Conservation (phyloP, 1,140 invertebrate species). For the Philopotamus ludificatus region DNA sequence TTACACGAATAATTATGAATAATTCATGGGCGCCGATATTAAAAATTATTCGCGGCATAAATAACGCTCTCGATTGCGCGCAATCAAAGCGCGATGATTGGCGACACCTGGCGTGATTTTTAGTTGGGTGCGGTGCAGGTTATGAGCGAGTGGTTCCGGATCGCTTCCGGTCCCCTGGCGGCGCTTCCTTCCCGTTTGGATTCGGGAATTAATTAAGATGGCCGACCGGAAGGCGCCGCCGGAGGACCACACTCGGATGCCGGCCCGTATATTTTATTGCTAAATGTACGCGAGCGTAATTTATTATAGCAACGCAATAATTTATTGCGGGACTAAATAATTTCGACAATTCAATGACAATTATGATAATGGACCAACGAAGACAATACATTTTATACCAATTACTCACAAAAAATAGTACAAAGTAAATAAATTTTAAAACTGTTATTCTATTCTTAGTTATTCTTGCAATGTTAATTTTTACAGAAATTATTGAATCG, state of each 20-base stretch:
- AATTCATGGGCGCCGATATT: background rate
- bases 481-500: no score
- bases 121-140: background rate
- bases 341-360: no score
- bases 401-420: no score
- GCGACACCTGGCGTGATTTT: background rate
- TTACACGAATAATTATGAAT: background rate
- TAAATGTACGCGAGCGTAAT: background rate
- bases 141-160: conserved; percentile 15
- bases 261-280: conserved; percentile 22
- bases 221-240: conserved; percentile 9
- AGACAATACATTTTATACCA: no score
- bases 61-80: background rate
- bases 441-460: no score
- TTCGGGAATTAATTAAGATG: conserved; percentile 31
- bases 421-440: no score
- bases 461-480: no score
- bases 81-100: background rate
- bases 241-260: conserved; percentile 17
- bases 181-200: conserved; percentile 19
- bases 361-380: no score
- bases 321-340: no score
- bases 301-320: no score
- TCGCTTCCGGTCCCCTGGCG: conserved; percentile 17
- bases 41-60: background rate